phyloP scores from a whole-genome alignment of 2,797 vertebrate species.

The Carduelis carduelis region DNA sequence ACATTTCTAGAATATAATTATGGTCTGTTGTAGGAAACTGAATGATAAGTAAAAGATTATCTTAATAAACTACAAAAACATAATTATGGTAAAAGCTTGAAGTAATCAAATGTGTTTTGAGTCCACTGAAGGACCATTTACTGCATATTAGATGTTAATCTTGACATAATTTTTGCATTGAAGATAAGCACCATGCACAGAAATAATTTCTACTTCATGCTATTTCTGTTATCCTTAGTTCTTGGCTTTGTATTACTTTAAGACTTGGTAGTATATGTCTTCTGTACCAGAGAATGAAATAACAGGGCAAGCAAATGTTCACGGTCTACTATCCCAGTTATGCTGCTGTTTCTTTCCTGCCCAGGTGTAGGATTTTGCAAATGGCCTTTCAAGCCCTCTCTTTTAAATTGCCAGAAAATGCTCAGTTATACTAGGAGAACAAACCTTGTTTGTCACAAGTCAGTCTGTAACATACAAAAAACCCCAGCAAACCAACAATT shows the following conservation, averaged over 20 bases:
- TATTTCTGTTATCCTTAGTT: not conserved
- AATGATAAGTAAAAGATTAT: not conserved
- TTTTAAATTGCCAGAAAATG: not conserved
- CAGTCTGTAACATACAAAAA: not conserved
- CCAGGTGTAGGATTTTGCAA: not conserved
- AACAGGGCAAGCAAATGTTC: not conserved
- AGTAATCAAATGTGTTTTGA: conserved; percentile 43
- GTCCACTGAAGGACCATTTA: conserved; percentile 11
- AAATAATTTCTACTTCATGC: not conserved
- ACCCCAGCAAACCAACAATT: not conserved
- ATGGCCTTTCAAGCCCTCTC: not conserved
- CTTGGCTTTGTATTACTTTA: not conserved
- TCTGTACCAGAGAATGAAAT: not conserved
- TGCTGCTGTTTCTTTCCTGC: not conserved
- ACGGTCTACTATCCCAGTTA: not conserved
- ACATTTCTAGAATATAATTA: not conserved
- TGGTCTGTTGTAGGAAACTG: not conserved
- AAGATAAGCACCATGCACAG: not conserved
- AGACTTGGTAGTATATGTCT: not conserved
- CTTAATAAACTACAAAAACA: not conserved
- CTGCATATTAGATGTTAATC: conserved; percentile 30
- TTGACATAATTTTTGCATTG: conserved; percentile 10
- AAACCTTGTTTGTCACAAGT: not conserved
- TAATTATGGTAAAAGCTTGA: not conserved
- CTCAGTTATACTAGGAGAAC: not conserved